Evolutionary conservation across 2,113 vertebrate genomes (phyloP).

Genomic region (Grantiella picta): DNA sequence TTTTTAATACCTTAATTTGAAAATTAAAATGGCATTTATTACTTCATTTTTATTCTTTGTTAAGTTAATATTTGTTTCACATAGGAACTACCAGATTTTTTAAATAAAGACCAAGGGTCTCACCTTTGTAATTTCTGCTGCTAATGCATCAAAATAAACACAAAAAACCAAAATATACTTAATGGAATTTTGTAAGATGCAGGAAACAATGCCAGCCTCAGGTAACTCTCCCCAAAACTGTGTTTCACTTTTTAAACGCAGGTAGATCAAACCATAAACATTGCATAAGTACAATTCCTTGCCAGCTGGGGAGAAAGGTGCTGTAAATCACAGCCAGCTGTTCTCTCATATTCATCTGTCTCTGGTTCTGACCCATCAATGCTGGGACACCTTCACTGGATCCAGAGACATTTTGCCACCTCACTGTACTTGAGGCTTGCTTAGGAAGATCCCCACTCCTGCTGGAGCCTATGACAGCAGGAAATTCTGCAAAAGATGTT

Average conservation of each 20-base stretch:
- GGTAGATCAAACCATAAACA: background rate
- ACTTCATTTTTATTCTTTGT: background rate
- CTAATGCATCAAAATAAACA: conserved; percentile 1
- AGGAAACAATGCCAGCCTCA: background rate
- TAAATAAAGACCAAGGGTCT: conserved; percentile 41
- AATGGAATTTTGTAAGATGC: background rate
- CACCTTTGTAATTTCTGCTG: background rate
- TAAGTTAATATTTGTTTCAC: background rate
- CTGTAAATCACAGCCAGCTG: background rate
- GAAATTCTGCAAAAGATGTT: conserved; percentile 1
- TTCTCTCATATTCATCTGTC: background rate
- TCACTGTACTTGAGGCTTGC: background rate
- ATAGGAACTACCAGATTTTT: background rate
- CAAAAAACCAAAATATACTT: background rate
- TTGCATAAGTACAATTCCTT: background rate
- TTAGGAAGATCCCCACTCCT: background rate
- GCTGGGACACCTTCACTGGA: background rate
- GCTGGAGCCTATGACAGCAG: background rate
- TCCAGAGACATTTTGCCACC: background rate
- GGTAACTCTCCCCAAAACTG: background rate
- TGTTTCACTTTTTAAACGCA: background rate
- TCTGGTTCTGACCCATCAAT: background rate
- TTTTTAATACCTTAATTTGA: background rate
- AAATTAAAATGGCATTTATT: background rate
- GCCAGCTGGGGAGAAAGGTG: background rate